Evolutionary conservation across 2,888 invertebrate species (phyloP), one percentile per base, ranked within the genome.

Genomic region (Falcaria lacertinaria): DNA sequence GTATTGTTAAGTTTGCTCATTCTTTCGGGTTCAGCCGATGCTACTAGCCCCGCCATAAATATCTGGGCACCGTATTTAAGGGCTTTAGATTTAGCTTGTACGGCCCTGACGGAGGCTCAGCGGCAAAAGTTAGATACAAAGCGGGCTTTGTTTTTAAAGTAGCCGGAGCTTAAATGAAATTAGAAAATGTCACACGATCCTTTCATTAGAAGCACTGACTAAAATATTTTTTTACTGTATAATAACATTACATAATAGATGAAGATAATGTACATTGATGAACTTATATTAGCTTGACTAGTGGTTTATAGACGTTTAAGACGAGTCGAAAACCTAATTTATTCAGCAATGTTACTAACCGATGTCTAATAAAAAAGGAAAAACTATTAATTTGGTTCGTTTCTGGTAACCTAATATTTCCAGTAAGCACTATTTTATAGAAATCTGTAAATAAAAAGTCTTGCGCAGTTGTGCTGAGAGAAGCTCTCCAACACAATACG

Each of bases 31-130:
- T 79, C 80, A 79, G 72, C 74, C 76, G 77, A 63, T 74, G 75
- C 79, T 79, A 80, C 81, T 82, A 85, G 80, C 77, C 80, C 71
- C 69, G 71, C 82, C 74, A 84, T 88, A 88, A 87, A 88, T 87
- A 86, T 85, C 76, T 78, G 80, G 76, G 74, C 71, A 73, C 71
- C 75, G 80, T 79, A 82, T 84, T 85, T 79, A 80, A 74, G 71
- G 84, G 87, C 86, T 86, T 84, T 80, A 74, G 77, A 76, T 74
- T 76, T 74, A 82, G 79, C 80, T 73, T 82, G 80, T 78, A 72
- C 67, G 69, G 63, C 69, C 68, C 69, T 86, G 83, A 87, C 74
- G 78, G 78, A 79, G 85, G 85, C 84, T 74, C 74, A 74, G 60
- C 64, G 71, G 70, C 63, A 64, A 68, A 65, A 73, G 63, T 60